A percentile compares a stretch with the other conserved stretches of the same genome.
phyloP scores from a whole-genome alignment of 2,888 invertebrate species.

The Cheilosia grossa region DNA sequence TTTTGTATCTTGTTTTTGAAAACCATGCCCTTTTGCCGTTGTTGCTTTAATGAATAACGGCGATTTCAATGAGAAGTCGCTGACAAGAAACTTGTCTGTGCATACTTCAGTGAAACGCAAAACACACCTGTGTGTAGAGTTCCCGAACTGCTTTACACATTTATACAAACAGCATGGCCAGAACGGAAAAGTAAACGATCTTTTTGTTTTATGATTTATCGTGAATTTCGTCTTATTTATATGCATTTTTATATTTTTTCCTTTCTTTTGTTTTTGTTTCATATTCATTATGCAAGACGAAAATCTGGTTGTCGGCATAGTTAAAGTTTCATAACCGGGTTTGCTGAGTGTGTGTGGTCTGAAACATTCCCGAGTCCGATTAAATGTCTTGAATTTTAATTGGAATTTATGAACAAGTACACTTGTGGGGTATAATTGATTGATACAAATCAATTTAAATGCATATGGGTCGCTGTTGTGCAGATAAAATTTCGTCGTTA shows the following conservation, averaged over 20 bases:
- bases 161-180: neutral
- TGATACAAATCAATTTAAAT: slow-evolving; percentile 13
- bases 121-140: slow-evolving; percentile 34
- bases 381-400: slow-evolving; percentile 43
- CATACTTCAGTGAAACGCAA: slow-evolving; percentile 42
- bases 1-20: neutral
- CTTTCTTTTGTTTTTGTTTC: neutral
- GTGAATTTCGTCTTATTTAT: slow-evolving; percentile 35
- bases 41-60: slow-evolving; percentile 26
- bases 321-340: slow-evolving; percentile 27
- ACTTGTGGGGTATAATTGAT: slow-evolving; percentile 14
- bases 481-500: neutral
- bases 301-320: slow-evolving; percentile 39
- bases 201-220: slow-evolving; percentile 40
- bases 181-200: slow-evolving; percentile 17
- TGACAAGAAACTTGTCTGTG: slow-evolving; percentile 15
- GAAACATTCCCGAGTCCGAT: slow-evolving; percentile 5
- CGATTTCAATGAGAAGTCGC: slow-evolving; percentile 24
- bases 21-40: neutral
- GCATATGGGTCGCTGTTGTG: neutral
- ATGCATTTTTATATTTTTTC: neutral
- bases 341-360: slow-evolving; percentile 46
- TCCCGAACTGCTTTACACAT: slow-evolving; percentile 2
- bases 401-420: slow-evolving; percentile 21
- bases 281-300: slow-evolving; percentile 6